phyloP scores from a whole-genome alignment of 2,888 invertebrate species.

The Drosophila percnosoma region DNA sequence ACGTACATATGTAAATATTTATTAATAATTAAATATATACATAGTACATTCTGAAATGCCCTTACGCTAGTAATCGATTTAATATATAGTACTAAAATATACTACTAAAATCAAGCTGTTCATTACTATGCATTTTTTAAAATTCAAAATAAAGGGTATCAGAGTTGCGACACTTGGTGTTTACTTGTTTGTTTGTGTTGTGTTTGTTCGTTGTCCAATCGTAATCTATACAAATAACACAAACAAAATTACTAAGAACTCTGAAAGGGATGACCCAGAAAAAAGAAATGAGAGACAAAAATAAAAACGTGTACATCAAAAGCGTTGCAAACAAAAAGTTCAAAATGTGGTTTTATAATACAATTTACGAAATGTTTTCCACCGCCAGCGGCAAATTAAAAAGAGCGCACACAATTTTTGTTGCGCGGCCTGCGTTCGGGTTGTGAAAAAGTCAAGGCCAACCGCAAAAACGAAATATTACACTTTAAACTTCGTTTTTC shows the following conservation, averaged over 20 bases:
- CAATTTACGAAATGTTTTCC: slow-evolving; percentile 63
- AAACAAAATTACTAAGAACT: slow-evolving; percentile 5
- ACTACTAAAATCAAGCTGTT: background rate
- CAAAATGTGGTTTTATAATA: slow-evolving; percentile 59
- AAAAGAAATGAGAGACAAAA: slow-evolving; percentile 7
- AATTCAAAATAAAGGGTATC: slow-evolving; percentile 19
- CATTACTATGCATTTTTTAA: background rate
- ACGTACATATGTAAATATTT: background rate
- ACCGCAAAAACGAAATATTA: slow-evolving; percentile 29
- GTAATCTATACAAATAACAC: slow-evolving; percentile 29
- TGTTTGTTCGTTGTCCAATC: slow-evolving; percentile 14
- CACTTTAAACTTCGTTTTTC: slow-evolving; percentile 32
- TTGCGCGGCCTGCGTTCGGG: slow-evolving; percentile 38
- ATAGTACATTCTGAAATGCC: background rate
- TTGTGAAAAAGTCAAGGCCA: slow-evolving; percentile 60
- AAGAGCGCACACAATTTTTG: slow-evolving; percentile 27
- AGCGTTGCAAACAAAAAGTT: slow-evolving; percentile 38
- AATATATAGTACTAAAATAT: background rate
- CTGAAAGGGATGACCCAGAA: slow-evolving; percentile 58
- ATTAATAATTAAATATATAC: background rate
- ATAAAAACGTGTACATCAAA: slow-evolving; percentile 1
- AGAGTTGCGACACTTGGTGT: background rate
- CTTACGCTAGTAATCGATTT: background rate
- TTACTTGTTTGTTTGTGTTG: background rate
- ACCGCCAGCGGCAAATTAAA: slow-evolving; percentile 52